Evolutionary conservation across 35 echinoderm and acorn worm genomes (phyloP).

Genomic region (Heliocidaris erythrogramma): DNA sequence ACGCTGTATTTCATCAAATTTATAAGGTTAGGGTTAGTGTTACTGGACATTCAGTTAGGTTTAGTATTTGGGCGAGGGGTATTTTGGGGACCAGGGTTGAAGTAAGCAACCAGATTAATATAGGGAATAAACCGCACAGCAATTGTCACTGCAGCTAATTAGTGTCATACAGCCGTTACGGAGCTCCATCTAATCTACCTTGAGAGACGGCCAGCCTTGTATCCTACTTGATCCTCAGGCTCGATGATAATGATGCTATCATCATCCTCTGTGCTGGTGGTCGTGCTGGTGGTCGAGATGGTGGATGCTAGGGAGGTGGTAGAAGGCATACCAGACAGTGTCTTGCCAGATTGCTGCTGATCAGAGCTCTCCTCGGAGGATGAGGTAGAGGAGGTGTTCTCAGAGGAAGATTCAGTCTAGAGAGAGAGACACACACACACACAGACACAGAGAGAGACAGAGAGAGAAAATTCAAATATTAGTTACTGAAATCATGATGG

Average conservation of each 20-base stretch:
- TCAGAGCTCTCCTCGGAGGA: not conserved
- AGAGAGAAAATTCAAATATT: not conserved
- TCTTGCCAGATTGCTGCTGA: not conserved
- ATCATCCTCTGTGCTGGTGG: slow-evolving; percentile 27
- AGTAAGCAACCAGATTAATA: too few relatives aligned
- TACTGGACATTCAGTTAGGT: too few relatives aligned
- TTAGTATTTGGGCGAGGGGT: too few relatives aligned
- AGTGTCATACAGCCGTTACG: too few relatives aligned
- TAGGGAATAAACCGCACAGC: too few relatives aligned
- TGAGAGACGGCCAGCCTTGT: slow-evolving; percentile 9
- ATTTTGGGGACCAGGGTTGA: too few relatives aligned
- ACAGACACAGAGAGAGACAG: not conserved
- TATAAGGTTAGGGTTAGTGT: too few relatives aligned
- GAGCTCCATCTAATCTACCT: not conserved
- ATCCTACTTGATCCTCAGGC: slow-evolving; percentile 23
- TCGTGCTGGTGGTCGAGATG: not conserved
- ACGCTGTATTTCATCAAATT: too few relatives aligned
- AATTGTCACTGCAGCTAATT: too few relatives aligned
- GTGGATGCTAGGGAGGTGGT: slow-evolving; percentile 24
- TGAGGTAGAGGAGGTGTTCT: not conserved
- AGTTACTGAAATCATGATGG: too few relatives aligned
- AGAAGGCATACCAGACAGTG: not conserved
- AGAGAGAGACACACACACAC: not conserved
- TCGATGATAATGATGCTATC: slow-evolving; percentile 21
- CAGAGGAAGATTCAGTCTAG: not conserved